Conservation (phyloP, 2,113 vertebrate genomes). For the Syngnathoides biaculeatus region DNA sequence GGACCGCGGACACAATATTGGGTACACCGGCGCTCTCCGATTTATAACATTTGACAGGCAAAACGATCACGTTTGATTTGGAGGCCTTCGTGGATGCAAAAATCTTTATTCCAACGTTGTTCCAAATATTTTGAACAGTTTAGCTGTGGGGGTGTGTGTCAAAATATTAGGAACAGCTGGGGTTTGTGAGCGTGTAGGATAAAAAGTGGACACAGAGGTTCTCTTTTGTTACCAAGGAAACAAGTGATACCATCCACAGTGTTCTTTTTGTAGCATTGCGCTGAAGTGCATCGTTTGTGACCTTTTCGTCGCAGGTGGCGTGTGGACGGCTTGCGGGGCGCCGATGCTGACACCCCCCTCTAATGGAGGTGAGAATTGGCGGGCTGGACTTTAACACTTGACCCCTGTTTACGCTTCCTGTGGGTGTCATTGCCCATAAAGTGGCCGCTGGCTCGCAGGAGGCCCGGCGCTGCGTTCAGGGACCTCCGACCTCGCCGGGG, state of each 20-base stretch:
- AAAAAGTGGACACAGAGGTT: too few relatives aligned
- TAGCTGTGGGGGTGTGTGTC: too few relatives aligned
- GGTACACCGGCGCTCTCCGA: background rate
- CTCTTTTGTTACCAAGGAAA: background rate
- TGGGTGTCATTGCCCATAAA: conserved; percentile 64
- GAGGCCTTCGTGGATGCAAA: too few relatives aligned
- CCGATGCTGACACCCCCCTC: conserved; percentile 47
- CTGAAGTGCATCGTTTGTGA: background rate
- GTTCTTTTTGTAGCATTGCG: background rate
- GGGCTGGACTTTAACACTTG: conserved; percentile 77
- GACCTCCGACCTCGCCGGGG: conserved; percentile 26
- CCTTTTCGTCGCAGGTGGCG: background rate
- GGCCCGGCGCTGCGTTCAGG: conserved; percentile 38
- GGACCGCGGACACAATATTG: background rate
- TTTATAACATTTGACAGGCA: background rate
- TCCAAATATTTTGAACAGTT: too few relatives aligned
- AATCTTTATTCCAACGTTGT: too few relatives aligned
- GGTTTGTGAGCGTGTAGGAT: too few relatives aligned
- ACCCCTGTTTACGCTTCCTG: conserved; percentile 79
- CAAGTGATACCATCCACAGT: background rate
- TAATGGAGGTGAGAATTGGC: conserved; percentile 79
- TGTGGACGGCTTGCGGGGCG: conserved; percentile 4
- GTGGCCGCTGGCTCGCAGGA: conserved; percentile 21
- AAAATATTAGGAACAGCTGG: too few relatives aligned
- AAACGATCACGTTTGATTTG: too few relatives aligned